phyloP scores from a whole-genome alignment of 2,888 invertebrate species.

The Meiosimyza platycephala region DNA sequence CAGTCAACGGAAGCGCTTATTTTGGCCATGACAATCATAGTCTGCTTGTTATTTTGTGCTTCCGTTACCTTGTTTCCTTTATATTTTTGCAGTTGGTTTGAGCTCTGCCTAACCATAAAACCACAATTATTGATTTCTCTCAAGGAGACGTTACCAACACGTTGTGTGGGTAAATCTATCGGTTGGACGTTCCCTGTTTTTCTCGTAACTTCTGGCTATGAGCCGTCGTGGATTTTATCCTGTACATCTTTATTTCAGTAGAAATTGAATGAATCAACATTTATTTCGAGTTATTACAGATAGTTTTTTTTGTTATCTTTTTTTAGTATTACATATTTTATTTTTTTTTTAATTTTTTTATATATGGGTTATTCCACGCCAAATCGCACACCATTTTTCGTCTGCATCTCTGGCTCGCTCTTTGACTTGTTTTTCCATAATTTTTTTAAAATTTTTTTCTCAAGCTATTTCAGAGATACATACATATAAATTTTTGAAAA shows the following conservation, averaged over 20 bases:
- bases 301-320: background rate
- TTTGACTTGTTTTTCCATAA: too few species aligned
- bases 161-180: background rate
- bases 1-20: conserved; percentile 13
- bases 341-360: background rate
- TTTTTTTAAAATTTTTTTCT: too few species aligned
- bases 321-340: background rate
- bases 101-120: background rate
- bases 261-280: background rate
- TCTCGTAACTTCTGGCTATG: background rate
- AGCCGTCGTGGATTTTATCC: background rate
- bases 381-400: too few species aligned
- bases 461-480: too few species aligned
- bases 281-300: background rate
- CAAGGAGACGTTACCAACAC: background rate
- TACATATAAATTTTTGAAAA: too few species aligned
- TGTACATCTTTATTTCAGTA: background rate
- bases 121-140: conserved; percentile 13
- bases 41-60: background rate
- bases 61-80: background rate
- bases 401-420: too few species aligned
- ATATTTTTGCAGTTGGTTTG: background rate
- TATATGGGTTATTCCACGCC: too few species aligned
- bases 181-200: background rate
- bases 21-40: conserved; percentile 25